Percentiles rank a stretch among this genome's conserved stretches.
These are phyloP conservation scores for Trichosurus vulpecula DNA, from an alignment of 2,797 vertebrate genomes.

Conservation along the genomic window DNA sequence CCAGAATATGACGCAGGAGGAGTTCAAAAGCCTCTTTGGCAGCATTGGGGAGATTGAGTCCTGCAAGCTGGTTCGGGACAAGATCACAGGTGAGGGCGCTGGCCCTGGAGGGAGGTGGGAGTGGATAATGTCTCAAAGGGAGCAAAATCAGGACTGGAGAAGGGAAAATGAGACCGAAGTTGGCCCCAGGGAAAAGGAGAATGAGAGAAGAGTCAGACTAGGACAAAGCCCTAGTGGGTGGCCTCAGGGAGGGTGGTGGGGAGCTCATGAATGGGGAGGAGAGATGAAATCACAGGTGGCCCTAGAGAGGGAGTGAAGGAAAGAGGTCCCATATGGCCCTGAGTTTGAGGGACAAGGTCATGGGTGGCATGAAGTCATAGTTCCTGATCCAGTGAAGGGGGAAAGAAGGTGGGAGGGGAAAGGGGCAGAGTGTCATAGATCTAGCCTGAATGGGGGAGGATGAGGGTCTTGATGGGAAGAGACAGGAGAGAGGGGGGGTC, in stretches of 20 bases:
- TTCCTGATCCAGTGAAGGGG: background rate
- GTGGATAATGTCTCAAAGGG: background rate
- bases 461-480: background rate
- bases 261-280: background rate
- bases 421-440: background rate
- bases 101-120: background rate
- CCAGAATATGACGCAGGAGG: conserved; percentile 99
- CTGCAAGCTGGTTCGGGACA: conserved; percentile 97
- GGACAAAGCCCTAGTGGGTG: background rate
- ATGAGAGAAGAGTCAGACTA: background rate
- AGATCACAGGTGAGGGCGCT: conserved; percentile 92
- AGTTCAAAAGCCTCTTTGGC: conserved; percentile 97
- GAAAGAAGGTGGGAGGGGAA: background rate
- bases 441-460: background rate
- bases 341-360: background rate
- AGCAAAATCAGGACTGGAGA: background rate
- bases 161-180: background rate
- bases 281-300: background rate
- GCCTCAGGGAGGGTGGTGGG: too few relatives aligned
- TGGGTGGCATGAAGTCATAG: background rate
- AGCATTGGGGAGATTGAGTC: conserved; percentile 98
- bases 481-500: background rate
- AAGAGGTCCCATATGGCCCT: background rate
- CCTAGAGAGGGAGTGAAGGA: background rate
- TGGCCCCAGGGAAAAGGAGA: background rate